Conservation (phyloP, 2,888 invertebrate genomes). For the Euplexia lucipara region DNA sequence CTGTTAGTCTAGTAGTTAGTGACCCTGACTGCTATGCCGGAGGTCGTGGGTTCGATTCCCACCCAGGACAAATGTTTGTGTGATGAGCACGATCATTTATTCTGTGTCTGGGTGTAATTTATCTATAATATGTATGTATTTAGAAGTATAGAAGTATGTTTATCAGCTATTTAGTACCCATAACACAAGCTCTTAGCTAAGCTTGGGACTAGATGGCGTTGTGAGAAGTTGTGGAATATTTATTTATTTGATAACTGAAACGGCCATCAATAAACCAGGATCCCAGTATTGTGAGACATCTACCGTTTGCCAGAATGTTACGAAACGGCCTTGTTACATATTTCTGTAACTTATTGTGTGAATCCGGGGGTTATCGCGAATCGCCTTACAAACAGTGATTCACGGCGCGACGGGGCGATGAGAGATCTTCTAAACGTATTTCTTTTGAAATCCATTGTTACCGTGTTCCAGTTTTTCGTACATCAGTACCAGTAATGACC, state of each 20-base stretch:
- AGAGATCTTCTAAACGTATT: constrained; percentile 56
- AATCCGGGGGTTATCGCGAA: constrained; percentile 59
- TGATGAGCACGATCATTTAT: too few relatives aligned
- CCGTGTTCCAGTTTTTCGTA: constrained; percentile 55
- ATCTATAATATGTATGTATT: too few relatives aligned
- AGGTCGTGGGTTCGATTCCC: too few relatives aligned
- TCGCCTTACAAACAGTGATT: constrained; percentile 49
- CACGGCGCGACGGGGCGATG: constrained; percentile 45
- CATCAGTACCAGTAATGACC: constrained; percentile 49
- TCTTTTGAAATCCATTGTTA: constrained; percentile 69
- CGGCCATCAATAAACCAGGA: constrained; percentile 31
- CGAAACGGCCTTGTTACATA: constrained; percentile 59
- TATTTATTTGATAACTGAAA: constrained; percentile 1
- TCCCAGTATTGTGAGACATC: constrained; percentile 43
- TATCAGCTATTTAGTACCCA: too few relatives aligned
- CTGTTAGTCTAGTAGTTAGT: too few relatives aligned
- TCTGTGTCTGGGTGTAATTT: too few relatives aligned
- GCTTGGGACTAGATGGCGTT: too few relatives aligned
- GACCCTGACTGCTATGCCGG: too few relatives aligned
- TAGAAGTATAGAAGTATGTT: too few relatives aligned
- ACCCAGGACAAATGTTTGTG: too few relatives aligned
- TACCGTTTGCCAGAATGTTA: constrained; percentile 31
- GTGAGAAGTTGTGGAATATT: too few relatives aligned
- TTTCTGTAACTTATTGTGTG: constrained; percentile 62
- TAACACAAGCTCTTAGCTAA: too few relatives aligned